Evolutionary conservation across 2,888 invertebrate genomes (phyloP).

Genomic region (Mimachlamys varia): DNA sequence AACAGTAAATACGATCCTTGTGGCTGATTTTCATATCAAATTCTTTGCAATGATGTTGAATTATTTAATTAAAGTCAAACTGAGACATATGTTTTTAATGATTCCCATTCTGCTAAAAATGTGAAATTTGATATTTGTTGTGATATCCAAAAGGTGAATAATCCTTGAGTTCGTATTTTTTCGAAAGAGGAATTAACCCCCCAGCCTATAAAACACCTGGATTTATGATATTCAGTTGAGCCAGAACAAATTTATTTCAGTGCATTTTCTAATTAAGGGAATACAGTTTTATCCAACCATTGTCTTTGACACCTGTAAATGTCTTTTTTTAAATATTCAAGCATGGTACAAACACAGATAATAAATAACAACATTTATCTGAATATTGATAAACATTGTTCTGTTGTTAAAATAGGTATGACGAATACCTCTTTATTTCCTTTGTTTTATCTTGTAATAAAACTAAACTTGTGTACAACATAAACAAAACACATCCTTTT

Average conservation of each 20-base stretch:
- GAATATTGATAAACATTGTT: too few relatives aligned
- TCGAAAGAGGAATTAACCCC: not conserved
- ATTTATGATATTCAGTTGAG: not conserved
- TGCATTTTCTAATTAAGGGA: not conserved
- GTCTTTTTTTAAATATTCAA: too few relatives aligned
- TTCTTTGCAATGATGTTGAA: constrained; percentile 36
- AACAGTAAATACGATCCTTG: constrained; percentile 22
- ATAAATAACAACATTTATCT: too few relatives aligned
- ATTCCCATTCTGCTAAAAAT: constrained; percentile 1
- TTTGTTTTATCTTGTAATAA: too few relatives aligned
- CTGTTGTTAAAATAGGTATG: too few relatives aligned
- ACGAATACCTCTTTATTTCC: too few relatives aligned
- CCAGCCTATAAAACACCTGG: not conserved
- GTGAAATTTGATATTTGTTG: not conserved
- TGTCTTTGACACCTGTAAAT: not conserved
- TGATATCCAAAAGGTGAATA: not conserved
- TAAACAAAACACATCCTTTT: not conserved
- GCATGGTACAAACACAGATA: too few relatives aligned
- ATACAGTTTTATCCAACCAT: not conserved
- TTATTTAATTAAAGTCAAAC: constrained; percentile 6
- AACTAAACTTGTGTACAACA: too few relatives aligned
- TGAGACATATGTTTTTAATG: constrained; percentile 32
- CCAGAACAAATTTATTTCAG: not conserved
- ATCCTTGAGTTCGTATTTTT: not conserved
- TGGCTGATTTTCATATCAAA: constrained; percentile 15